These are phyloP conservation scores for Etheostoma nigrum DNA, from an alignment of 2,797 vertebrate species.

Conservation along the genomic window DNA sequence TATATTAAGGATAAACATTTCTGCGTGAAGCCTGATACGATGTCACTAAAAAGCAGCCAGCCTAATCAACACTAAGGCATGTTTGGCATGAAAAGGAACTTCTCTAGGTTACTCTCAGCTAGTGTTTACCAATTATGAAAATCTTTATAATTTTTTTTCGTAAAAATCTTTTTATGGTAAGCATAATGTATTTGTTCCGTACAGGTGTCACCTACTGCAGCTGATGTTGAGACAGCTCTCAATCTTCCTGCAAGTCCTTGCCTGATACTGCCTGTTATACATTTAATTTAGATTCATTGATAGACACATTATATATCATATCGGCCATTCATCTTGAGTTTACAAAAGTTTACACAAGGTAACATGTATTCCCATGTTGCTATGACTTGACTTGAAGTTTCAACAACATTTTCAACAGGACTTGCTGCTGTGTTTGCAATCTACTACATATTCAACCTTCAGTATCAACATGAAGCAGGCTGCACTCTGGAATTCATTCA, in stretches of 20 bases:
- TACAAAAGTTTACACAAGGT: background rate
- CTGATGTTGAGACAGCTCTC: conserved; percentile 26
- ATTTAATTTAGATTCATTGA: background rate
- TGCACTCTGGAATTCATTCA: conserved; percentile 28
- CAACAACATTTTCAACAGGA: background rate
- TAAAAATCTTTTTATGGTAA: background rate
- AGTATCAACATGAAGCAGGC: conserved; percentile 8
- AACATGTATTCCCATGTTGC: background rate
- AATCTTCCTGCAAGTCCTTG: conserved; percentile 22
- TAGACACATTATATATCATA: background rate
- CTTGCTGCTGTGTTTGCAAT: conserved; percentile 2
- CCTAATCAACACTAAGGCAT: no score
- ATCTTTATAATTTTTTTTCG: background rate
- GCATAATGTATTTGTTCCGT: background rate
- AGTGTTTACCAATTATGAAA: background rate
- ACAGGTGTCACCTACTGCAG: conserved; percentile 13
- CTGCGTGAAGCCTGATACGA: no score
- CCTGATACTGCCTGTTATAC: conserved; percentile 32
- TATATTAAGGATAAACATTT: no score
- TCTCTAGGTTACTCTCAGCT: background rate
- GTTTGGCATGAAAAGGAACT: no score
- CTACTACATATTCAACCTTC: conserved; percentile 2
- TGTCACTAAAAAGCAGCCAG: no score
- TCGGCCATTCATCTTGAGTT: background rate
- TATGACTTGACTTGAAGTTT: conserved; percentile 13